These are phyloP conservation scores for Thereuonema tuberculata DNA, from an alignment of 1,140 invertebrate genomes.

Conservation along the genomic window DNA sequence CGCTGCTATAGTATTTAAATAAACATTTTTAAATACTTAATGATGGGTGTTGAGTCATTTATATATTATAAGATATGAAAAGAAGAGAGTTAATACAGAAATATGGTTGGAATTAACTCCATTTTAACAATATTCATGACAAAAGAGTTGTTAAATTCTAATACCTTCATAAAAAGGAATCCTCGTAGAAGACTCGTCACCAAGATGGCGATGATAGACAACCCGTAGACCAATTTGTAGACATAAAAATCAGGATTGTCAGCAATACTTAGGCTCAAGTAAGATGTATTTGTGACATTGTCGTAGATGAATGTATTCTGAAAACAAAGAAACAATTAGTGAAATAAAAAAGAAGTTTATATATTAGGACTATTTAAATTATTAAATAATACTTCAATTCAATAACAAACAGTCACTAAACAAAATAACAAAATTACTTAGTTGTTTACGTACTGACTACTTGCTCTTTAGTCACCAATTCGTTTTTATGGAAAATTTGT, in stretches of 20 bases:
- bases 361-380: neutral
- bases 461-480: neutral
- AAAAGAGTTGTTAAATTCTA: too few relatives aligned
- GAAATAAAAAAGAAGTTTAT: neutral
- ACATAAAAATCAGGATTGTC: slow-evolving; percentile 38
- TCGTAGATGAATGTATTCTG: neutral
- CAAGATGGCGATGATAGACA: slow-evolving; percentile 38
- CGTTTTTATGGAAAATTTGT: too few relatives aligned
- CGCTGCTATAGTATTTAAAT: too few relatives aligned
- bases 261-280: slow-evolving; percentile 27
- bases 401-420: neutral
- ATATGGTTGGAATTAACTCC: too few relatives aligned
- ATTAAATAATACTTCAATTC: neutral
- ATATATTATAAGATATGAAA: too few relatives aligned
- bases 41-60: too few relatives aligned
- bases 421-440: neutral
- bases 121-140: too few relatives aligned
- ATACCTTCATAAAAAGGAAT: slow-evolving; percentile 39
- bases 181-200: slow-evolving; percentile 41
- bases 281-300: neutral
- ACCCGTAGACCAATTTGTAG: slow-evolving; percentile 39
- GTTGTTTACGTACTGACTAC: neutral
- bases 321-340: neutral
- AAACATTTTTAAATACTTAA: too few relatives aligned
- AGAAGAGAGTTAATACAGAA: too few relatives aligned